A percentile compares a stretch with the other conserved stretches of the same genome.
These are phyloP conservation scores for Napeogenes sylphis DNA, from an alignment of 2,888 invertebrate genomes.

Conservation along the genomic window DNA sequence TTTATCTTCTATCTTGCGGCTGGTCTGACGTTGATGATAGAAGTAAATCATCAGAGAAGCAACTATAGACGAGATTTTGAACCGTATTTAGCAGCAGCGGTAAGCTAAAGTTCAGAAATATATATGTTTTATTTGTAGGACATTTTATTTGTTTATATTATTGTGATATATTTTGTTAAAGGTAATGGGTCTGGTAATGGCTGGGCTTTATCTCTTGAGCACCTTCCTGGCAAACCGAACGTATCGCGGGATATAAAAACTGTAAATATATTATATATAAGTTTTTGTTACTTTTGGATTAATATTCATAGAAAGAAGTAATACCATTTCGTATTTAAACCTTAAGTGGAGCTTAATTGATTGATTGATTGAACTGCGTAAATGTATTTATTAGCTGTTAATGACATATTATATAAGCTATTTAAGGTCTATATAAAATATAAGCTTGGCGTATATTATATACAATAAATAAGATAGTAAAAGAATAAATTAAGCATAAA, in stretches of 20 bases:
- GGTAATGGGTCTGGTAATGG: constrained; percentile 86
- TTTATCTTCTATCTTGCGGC: constrained; percentile 85
- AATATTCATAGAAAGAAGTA: too few relatives aligned
- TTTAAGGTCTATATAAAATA: too few relatives aligned
- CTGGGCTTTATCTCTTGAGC: constrained; percentile 85
- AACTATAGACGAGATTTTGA: constrained; percentile 79
- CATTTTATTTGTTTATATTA: background rate
- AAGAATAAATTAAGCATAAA: too few relatives aligned
- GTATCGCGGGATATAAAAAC: constrained; percentile 81
- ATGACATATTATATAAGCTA: too few relatives aligned
- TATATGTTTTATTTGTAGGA: background rate
- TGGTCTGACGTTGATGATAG: constrained; percentile 82
- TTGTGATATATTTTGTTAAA: constrained; percentile 62
- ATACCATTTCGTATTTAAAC: too few relatives aligned
- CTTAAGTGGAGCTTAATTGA: too few relatives aligned
- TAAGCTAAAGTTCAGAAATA: constrained; percentile 61
- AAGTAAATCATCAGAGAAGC: constrained; percentile 76
- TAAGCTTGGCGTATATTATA: too few relatives aligned
- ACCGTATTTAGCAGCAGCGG: constrained; percentile 83
- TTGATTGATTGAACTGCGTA: too few relatives aligned
- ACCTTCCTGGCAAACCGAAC: constrained; percentile 86
- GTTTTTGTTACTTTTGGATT: too few relatives aligned
- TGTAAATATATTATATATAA: background rate
- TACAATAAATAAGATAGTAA: too few relatives aligned
- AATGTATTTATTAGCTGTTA: too few relatives aligned